Evolutionary conservation across 2,888 invertebrate species (phyloP), one percentile per base, ranked within the genome.

Genomic region (Caenorhabditis parvicauda): DNA sequence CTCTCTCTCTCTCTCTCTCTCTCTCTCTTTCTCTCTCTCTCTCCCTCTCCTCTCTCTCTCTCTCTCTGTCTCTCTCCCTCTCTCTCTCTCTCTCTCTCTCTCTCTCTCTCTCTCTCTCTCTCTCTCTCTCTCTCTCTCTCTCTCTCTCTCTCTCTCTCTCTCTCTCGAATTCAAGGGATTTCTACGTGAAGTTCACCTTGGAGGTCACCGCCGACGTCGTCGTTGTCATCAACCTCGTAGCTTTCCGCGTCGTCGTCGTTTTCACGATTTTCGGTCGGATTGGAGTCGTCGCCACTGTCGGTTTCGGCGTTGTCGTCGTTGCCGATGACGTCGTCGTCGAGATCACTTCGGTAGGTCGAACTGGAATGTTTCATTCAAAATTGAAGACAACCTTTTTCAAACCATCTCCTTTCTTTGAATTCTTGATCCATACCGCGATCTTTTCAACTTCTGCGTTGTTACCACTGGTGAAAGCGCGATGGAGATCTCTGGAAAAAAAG

Each of bases 391-490:
- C 35, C 9, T n/a, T 32, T n/a, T n/a, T n/a, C n/a, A n/a, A n/a
- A 32, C 35, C 9, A 9, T 9, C 9, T n/a, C 35, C 35, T 12
- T 32, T 32, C 9, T 32, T n/a, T 9, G 9, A 14, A 17, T 44
- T 21, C 46, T 43, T 35, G 39, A 32, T 6, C 17, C 19, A 21
- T 32, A 21, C 38, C n/a, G 24, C 21, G 7, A 60, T 55, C 42
- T 53, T 58, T 17, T 54, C 58, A 1, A 57, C 56, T 9, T 48
- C 47, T 9, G 55, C 62, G 29, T 52, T 54, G 24, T 63, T 50
- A 2, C 57, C 57, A 21, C 52, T 55, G 0, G 53, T 54, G 38
- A 64, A 64, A 2, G 59, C 57, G 32, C 64, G 62, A 27, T 64
- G 67, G 17, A 70, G 48, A 32, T 56, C 60, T 22, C 47, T 57